These are phyloP conservation scores for Himalopsyche kuldschensis DNA, from an alignment of 2,888 invertebrate species.

Conservation along the genomic window DNA sequence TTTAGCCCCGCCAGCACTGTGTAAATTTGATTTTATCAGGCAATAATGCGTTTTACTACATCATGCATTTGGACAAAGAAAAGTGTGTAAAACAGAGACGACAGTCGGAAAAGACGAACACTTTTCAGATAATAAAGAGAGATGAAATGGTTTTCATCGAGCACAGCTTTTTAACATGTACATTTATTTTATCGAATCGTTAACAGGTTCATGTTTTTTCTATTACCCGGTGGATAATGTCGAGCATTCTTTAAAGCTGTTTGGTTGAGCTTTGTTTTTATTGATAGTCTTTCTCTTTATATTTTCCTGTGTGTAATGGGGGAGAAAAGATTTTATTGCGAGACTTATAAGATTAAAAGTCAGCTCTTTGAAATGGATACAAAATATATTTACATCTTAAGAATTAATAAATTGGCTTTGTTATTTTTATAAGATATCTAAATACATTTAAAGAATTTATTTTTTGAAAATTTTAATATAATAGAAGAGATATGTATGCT, in stretches of 20 bases:
- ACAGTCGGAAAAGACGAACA: background rate
- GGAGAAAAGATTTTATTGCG: constrained; percentile 9
- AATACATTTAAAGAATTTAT: no score
- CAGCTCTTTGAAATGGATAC: background rate
- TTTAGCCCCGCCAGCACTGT: constrained; percentile 17
- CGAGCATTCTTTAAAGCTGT: constrained; percentile 32
- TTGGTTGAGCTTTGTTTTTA: constrained; percentile 35
- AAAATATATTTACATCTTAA: background rate
- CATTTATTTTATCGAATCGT: constrained; percentile 18
- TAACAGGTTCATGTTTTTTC: constrained; percentile 39
- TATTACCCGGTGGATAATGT: constrained; percentile 36
- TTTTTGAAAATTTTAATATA: no score
- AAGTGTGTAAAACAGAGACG: constrained; percentile 7
- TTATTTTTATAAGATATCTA: background rate
- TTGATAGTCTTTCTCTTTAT: constrained; percentile 24
- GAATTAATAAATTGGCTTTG: background rate
- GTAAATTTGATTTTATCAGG: constrained; percentile 36
- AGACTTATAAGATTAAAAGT: background rate
- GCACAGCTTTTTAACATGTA: background rate
- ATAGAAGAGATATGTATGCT: no score
- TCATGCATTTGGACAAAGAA: constrained; percentile 24
- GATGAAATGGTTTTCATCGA: background rate
- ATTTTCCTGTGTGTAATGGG: constrained; percentile 8
- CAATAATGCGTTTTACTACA: constrained; percentile 34
- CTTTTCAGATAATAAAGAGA: background rate